Conservation (phyloP, 2,888 invertebrate genomes). For the Ptycholaimellus sp. region DNA sequence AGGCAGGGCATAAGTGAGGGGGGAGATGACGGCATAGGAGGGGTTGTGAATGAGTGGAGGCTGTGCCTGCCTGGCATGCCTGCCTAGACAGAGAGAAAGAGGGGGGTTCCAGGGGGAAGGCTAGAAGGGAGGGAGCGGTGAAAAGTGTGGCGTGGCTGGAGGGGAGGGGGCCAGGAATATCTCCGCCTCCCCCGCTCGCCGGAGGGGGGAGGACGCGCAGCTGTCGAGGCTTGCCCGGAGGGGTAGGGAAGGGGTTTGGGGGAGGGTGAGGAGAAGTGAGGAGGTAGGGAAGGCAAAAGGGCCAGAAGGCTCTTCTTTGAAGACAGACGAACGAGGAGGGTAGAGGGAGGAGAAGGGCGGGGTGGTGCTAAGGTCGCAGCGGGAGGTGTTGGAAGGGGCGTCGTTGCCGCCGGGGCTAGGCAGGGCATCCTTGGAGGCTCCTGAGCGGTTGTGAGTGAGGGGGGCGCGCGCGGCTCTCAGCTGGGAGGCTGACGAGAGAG, state of each 20-base stretch:
- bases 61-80: not conserved
- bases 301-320: not conserved
- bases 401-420: no score
- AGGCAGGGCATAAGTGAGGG: no score
- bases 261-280: not conserved
- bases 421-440: no score
- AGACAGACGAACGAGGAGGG: no score
- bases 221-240: not conserved
- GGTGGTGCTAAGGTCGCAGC: no score
- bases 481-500: no score
- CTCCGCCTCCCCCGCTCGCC: conserved; percentile 1
- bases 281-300: not conserved
- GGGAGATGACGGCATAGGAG: no score
- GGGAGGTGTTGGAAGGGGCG: no score
- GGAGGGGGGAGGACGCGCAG: not conserved
- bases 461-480: no score
- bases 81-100: not conserved
- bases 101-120: not conserved
- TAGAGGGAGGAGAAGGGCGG: no score
- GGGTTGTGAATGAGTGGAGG: conserved; percentile 3
- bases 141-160: conserved; percentile 5
- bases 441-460: no score
- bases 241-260: not conserved
- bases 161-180: not conserved
- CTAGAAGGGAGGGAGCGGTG: conserved; percentile 4